These are phyloP conservation scores for Zaprionus inermis DNA, from an alignment of 1,140 invertebrate genomes.

Conservation along the genomic window DNA sequence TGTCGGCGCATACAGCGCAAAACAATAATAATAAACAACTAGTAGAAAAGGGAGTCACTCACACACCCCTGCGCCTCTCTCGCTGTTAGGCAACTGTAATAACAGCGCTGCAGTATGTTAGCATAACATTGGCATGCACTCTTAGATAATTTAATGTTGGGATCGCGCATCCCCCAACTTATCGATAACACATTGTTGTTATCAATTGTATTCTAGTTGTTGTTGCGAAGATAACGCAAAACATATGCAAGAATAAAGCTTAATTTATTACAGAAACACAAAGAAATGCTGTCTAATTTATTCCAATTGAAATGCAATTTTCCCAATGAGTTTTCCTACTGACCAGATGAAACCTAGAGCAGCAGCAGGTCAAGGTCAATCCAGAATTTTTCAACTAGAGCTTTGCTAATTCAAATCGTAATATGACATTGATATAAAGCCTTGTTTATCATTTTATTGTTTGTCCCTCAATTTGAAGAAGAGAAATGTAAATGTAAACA, in stretches of 20 bases:
- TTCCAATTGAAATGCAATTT: too few relatives aligned
- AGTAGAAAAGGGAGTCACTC: background rate
- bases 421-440: too few relatives aligned
- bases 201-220: too few relatives aligned
- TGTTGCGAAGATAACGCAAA: too few relatives aligned
- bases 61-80: background rate
- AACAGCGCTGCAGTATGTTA: background rate
- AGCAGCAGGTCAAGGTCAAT: background rate
- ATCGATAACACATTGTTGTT: background rate
- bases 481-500: background rate
- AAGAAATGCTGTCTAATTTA: background rate
- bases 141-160: background rate
- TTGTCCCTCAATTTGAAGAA: background rate
- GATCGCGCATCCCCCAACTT: background rate
- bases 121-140: background rate
- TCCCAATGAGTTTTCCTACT: too few relatives aligned
- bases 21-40: constrained; percentile 1
- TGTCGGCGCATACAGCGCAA: constrained; percentile 2
- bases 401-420: too few relatives aligned
- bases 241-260: too few relatives aligned
- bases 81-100: background rate
- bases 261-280: background rate
- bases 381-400: background rate
- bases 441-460: background rate
- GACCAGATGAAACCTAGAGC: background rate